A percentile compares a stretch with the other conserved stretches of the same genome.
These are phyloP conservation scores for Chanos chanos DNA, from an alignment of 2,797 vertebrate species.

Conservation along the genomic window DNA sequence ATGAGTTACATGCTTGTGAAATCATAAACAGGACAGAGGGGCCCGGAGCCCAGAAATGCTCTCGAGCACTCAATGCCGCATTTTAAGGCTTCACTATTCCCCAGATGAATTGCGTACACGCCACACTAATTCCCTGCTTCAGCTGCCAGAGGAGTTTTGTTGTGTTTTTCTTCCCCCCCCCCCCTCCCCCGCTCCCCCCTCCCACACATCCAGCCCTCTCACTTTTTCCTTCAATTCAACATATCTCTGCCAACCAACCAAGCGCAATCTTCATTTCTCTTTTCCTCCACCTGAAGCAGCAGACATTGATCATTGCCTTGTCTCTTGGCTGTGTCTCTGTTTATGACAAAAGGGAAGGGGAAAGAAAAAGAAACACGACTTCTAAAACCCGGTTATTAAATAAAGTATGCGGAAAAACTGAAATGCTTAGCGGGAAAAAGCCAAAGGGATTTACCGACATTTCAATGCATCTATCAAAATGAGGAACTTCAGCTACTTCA, in stretches of 20 bases:
- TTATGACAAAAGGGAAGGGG: not conserved
- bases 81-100: slow-evolving; percentile 47
- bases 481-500: slow-evolving; percentile 32
- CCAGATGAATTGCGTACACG: slow-evolving; percentile 48
- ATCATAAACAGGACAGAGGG: slow-evolving; percentile 60
- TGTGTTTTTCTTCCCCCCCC: slow-evolving; percentile 5
- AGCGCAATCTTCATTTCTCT: slow-evolving; percentile 9
- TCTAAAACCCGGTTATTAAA: not conserved
- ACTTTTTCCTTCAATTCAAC: slow-evolving; percentile 8
- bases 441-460: slow-evolving; percentile 1
- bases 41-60: slow-evolving; percentile 44
- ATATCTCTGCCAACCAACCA: slow-evolving; percentile 21
- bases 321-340: not conserved
- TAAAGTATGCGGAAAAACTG: not conserved
- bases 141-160: slow-evolving; percentile 35
- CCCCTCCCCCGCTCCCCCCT: not conserved
- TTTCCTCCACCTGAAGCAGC: slow-evolving; percentile 12
- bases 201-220: not conserved
- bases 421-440: not conserved
- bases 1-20: slow-evolving; percentile 65
- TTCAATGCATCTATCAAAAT: slow-evolving; percentile 23
- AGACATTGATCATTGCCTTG: slow-evolving; percentile 21
- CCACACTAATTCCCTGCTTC: slow-evolving; percentile 36
- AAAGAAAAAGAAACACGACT: not conserved
- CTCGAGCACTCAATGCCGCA: slow-evolving; percentile 43